Evolutionary conservation across 2,113 vertebrate species (phyloP).

Genomic region (Python bivittatus): DNA sequence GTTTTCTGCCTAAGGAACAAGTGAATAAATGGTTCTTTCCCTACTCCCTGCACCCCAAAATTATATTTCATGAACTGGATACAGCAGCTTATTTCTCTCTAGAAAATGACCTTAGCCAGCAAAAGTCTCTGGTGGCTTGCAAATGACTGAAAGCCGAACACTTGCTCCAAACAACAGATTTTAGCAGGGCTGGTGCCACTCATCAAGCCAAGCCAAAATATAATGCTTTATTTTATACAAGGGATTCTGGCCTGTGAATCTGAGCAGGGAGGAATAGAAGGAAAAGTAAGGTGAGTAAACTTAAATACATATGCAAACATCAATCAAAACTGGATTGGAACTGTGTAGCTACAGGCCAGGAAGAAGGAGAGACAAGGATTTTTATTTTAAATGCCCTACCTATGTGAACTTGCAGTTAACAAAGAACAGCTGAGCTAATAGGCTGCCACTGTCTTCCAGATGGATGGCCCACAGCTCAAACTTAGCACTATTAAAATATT

Average conservation of each 20-base stretch:
- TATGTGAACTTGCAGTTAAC: constrained; percentile 13
- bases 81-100: neutral
- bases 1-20: neutral
- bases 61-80: neutral
- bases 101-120: neutral
- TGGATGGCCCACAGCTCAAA: neutral
- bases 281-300: neutral
- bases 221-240: neutral
- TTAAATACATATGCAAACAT: constrained; percentile 23
- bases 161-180: neutral
- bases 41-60: neutral
- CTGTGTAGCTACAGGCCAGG: constrained; percentile 5
- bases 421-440: neutral
- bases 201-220: neutral
- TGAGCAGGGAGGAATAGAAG: neutral
- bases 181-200: rapidly evolving
- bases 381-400: neutral
- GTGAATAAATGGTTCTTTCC: constrained; percentile 14
- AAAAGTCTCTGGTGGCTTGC: neutral
- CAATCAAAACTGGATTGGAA: neutral
- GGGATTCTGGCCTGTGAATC: neutral
- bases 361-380: neutral
- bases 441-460: neutral
- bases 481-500: neutral
- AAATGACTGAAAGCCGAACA: neutral